Evolutionary conservation across 2,797 vertebrate genomes (phyloP), one percentile per base, ranked within the genome.

Genomic region (Pterois miles): DNA sequence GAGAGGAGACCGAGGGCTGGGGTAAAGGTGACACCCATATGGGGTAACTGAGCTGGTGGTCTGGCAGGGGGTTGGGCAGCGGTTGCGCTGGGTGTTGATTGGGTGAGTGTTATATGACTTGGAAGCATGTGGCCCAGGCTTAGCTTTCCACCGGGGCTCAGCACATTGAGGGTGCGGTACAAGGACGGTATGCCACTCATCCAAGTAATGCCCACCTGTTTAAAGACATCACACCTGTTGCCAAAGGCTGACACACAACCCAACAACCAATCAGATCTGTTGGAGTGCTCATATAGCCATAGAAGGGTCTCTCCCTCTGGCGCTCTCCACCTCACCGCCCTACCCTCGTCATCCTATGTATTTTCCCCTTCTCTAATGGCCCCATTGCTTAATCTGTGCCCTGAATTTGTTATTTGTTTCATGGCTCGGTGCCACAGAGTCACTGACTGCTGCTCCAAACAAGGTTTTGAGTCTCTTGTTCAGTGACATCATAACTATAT

Each of bases 171-270:
- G 87, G 92, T 89, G 87, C 90, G 86, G 94, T 90, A 84, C 84
- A 92, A 89, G 93, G 92, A 80, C 91, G 82, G 92, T 93, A 94
- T 94, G 93, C 93, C 89, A 92, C 91, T 94, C 91, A 96, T 95
- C 92, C 89, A 79, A 95, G 92, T 89, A 89, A 96, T 95, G 89
- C 65, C 88, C 93, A 96, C 93, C 95, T 96, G 96, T 91, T 95
- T 90, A 81, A 78, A 7, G 31, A 70, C 76, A 86, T 90, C 65
- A 86, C 95, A 96, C 94, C 94, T 96, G 95, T 94, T 95, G 93
- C 91, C 92, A 94, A 75, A 79, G 65, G 76, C 83, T 85, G 85
- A 78, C 87, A 89, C 71, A 65, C 58, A 33, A 76, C 33, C 69
- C 76, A 38, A 29, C 89, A 82, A 68, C 94, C 93, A 95, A 95